Base-by-base conservation (phyloP, 2,797 vertebrate species). In the Rhodeus uyekii region DNA sequence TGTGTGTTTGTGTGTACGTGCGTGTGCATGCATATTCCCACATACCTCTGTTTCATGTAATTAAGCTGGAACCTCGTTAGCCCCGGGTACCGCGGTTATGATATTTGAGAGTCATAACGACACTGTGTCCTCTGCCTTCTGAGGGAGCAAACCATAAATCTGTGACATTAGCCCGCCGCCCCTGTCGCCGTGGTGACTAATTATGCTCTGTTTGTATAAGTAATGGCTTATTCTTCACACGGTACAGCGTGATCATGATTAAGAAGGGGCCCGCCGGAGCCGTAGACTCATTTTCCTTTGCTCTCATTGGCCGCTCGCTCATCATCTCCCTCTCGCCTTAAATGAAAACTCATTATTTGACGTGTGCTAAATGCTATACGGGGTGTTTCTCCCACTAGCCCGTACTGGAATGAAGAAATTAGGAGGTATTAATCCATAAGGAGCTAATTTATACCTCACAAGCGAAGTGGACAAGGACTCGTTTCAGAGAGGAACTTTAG, bases 151-250 rank as follows among this genome's bases (percentile, higher is more conserved):
- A 86, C 86, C 84, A 89, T 94, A 93, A 92, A 94, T 93, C 91
- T 91, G 85, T 91, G 92, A 92, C 91, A 92, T 92, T 91, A 91
- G 91, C 89, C 87, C 80, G 81, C 88, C 83, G 87, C 84, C 86
- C 87, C 86, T 85, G 86, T 86, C 84, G 81, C 88, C 3, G 44
- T 86, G 75, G 83, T 90, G 87, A 93, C 91, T 94, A 93, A 93
- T 94, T 93, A 92, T 75, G 72, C 64, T 88, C 86, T 92, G 91
- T 93, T 94, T 92, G 92, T 91, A 83, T 89, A 92, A 87, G 89
- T 89, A 86, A 88, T 87, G 88, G 87, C 90, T 91, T 91, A 87
- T 89, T 93, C 90, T 88, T 87, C 83, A 87, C 81, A 39, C 71
- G 78, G 87, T 84, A 86, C 81, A 83, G 80, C 90, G 87, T 86